Evolutionary conservation across 1,140 invertebrate genomes (phyloP).

Genomic region (Argopecten irradians): DNA sequence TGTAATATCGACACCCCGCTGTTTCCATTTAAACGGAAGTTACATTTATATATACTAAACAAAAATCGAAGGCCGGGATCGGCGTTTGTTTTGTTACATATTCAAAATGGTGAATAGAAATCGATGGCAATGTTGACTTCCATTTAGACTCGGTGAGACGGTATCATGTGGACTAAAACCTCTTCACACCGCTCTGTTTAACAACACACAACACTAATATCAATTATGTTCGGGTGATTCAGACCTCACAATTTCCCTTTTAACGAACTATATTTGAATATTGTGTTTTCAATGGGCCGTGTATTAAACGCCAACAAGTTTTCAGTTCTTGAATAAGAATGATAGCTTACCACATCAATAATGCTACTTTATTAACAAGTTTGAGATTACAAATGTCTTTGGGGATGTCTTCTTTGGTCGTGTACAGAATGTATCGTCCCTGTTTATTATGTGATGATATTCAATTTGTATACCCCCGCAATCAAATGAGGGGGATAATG

Average conservation of each 20-base stretch:
- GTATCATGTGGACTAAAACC: neutral
- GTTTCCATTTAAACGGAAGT: neutral
- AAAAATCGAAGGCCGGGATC: neutral
- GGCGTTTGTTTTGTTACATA: neutral
- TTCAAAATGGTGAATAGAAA: neutral
- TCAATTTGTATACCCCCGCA: too few species aligned
- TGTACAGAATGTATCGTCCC: too few species aligned
- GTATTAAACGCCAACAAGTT: too few species aligned
- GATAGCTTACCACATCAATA: too few species aligned
- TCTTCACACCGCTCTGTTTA: neutral
- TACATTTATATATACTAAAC: neutral
- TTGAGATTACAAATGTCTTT: too few species aligned
- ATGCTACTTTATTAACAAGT: too few species aligned
- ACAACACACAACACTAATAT: neutral
- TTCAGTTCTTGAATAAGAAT: too few species aligned
- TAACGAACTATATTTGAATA: too few species aligned
- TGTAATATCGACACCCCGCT: neutral
- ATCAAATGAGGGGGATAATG: too few species aligned
- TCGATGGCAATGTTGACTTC: neutral
- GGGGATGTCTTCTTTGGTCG: too few species aligned
- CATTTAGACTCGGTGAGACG: neutral
- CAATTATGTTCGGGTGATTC: neutral
- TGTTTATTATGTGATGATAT: too few species aligned
- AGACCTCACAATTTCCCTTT: neutral
- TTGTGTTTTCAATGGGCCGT: too few species aligned